Percentiles rank a stretch among this genome's conserved stretches.
Conservation (phyloP, 2,797 vertebrate genomes). For the Dallia pectoralis region DNA sequence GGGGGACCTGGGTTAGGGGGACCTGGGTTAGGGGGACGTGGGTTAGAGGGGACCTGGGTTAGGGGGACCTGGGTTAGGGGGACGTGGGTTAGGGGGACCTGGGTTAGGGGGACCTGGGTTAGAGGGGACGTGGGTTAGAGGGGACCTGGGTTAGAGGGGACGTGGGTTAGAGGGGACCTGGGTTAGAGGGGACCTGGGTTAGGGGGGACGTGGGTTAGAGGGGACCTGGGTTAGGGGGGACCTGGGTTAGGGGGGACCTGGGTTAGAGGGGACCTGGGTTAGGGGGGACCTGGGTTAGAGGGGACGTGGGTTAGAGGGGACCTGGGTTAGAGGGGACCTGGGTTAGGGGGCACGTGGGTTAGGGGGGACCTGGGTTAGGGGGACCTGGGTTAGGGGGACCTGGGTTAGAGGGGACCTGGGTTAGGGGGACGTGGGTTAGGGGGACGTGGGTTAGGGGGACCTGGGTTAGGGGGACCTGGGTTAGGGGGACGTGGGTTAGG, state of each 20-base stretch:
- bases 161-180: too few species aligned
- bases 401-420: constrained; percentile 36
- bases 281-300: too few species aligned
- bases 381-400: too few species aligned
- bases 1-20: constrained; percentile 36
- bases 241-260: constrained; percentile 29
- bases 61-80: constrained; percentile 20
- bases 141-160: constrained; percentile 39
- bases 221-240: constrained; percentile 12
- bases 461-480: constrained; percentile 37
- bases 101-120: constrained; percentile 27
- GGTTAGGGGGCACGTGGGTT: too few species aligned
- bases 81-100: constrained; percentile 24
- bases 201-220: constrained; percentile 36
- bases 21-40: constrained; percentile 4
- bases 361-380: neutral
- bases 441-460: constrained; percentile 9
- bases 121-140: neutral
- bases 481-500: constrained; percentile 3
- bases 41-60: constrained; percentile 33
- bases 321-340: constrained; percentile 42
- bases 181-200: neutral
- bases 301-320: neutral
- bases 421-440: constrained; percentile 3
- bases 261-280: constrained; percentile 26